Evolutionary conservation across 1,140 invertebrate genomes (phyloP).

Genomic region (Pseudoatta argentina): DNA sequence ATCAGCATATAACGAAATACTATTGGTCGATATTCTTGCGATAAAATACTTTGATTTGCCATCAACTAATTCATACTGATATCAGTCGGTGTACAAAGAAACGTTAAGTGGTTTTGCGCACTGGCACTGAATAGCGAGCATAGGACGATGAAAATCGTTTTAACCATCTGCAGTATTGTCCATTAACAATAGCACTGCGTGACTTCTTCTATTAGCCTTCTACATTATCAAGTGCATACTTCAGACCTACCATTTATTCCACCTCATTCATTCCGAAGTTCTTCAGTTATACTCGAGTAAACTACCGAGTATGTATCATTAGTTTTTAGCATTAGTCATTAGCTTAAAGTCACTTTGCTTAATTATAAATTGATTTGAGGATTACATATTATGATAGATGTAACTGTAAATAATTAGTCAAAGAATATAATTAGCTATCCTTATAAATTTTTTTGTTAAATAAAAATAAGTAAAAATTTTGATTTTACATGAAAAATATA

Average conservation of each 20-base stretch:
- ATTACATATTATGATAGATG: background rate
- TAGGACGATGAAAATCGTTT: conserved; percentile 52
- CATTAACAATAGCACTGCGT: conserved; percentile 82
- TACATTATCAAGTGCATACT: conserved; percentile 75
- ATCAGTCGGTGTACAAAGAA: conserved; percentile 19
- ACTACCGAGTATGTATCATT: conserved; percentile 25
- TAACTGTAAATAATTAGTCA: background rate
- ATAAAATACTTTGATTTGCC: conserved; percentile 12
- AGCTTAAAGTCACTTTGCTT: background rate
- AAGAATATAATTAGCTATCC: background rate
- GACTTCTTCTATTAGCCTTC: conserved; percentile 84
- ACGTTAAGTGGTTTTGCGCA: conserved; percentile 22
- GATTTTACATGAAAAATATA: conserved; percentile 1
- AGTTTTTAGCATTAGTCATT: background rate
- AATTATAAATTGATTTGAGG: conserved; percentile 18
- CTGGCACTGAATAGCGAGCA: background rate
- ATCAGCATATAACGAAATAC: background rate
- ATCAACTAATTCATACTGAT: conserved; percentile 17
- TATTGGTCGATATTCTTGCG: background rate
- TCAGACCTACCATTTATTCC: conserved; percentile 30
- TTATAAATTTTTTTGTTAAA: background rate
- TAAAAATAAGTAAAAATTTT: background rate
- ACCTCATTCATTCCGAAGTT: conserved; percentile 16
- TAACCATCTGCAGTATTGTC: conserved; percentile 79
- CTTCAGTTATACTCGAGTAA: conserved; percentile 41